Percentiles rank a stretch among this genome's conserved stretches.
Conservation (phyloP, 2,888 invertebrate genomes). For the Cephalotes varians region DNA sequence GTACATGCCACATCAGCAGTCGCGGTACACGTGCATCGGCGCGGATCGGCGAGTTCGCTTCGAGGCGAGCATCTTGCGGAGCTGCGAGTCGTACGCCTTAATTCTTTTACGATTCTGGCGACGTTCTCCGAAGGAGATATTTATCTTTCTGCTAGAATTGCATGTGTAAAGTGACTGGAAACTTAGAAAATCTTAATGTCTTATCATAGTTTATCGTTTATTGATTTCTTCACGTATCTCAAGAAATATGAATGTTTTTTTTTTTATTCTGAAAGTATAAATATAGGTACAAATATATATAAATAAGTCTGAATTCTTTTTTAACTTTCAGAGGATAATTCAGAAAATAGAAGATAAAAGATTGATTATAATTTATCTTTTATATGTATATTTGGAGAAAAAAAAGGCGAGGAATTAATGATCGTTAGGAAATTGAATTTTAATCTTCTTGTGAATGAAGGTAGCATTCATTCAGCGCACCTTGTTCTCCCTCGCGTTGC, state of each 20-base stretch:
- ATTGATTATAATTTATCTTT: not conserved
- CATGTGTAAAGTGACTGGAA: not conserved
- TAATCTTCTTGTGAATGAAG: constrained; percentile 13
- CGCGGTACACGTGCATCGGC: constrained; percentile 10
- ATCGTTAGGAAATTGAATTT: not conserved
- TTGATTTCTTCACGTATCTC: not conserved
- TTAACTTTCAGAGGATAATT: not conserved
- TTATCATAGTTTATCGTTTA: not conserved
- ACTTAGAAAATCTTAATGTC: not conserved
- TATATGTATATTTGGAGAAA: not conserved
- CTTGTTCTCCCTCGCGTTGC: not conserved
- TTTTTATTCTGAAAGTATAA: not conserved
- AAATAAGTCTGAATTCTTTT: constrained; percentile 1
- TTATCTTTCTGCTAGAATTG: not conserved
- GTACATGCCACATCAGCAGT: constrained; percentile 54
- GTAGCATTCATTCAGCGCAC: not conserved
- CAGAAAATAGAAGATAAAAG: not conserved
- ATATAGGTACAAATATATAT: too few species aligned
- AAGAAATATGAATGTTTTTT: not conserved
- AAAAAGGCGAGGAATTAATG: not conserved
- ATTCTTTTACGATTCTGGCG: not conserved
- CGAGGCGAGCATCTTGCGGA: not conserved
- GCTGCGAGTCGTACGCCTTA: not conserved
- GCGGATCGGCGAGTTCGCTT: constrained; percentile 6
- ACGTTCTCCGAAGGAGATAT: not conserved